These are phyloP conservation scores for Samia ricini DNA, from an alignment of 1,140 invertebrate genomes.

Conservation along the genomic window DNA sequence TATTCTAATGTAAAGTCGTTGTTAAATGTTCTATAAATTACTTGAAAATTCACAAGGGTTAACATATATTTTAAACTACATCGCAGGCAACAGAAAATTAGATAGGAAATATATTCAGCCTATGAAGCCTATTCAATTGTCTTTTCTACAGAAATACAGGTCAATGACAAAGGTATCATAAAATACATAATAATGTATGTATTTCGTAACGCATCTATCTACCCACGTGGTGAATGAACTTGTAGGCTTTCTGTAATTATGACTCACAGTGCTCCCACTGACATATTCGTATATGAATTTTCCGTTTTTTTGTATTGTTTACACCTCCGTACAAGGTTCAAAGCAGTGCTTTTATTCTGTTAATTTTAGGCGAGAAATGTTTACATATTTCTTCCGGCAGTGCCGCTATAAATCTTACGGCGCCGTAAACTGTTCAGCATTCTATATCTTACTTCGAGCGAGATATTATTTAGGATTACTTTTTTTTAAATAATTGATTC, in stretches of 20 bases:
- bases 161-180: no score
- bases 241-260: conserved; percentile 6
- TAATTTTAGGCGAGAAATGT: conserved; percentile 24
- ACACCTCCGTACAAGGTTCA: conserved; percentile 11
- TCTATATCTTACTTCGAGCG: background rate
- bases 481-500: background rate
- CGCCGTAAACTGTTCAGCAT: background rate
- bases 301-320: conserved; percentile 16
- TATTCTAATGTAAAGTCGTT: no score
- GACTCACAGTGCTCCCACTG: conserved; percentile 10
- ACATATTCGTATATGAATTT: conserved; percentile 12
- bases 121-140: no score
- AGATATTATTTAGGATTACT: conserved; percentile 1
- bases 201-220: conserved; percentile 5
- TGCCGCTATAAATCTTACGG: background rate
- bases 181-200: background rate
- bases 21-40: no score
- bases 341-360: conserved; percentile 16
- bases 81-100: no score
- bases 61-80: no score
- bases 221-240: conserved; percentile 15
- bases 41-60: no score
- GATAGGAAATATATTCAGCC: no score
- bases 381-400: conserved; percentile 26
- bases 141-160: no score